Evolutionary conservation across 2,888 invertebrate species (phyloP).

Genomic region (Drosophila mimica): DNA sequence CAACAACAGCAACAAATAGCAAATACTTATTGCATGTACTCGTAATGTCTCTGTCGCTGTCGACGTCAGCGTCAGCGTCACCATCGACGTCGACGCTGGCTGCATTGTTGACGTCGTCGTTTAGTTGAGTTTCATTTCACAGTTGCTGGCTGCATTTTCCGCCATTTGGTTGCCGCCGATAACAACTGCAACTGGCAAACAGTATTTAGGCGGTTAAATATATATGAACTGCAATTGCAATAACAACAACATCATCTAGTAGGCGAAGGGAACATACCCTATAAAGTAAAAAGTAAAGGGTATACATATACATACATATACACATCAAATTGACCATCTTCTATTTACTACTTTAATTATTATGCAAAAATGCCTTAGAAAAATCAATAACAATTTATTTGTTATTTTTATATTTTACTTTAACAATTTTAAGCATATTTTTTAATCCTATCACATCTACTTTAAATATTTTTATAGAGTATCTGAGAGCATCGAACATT

Average conservation of each 20-base stretch:
- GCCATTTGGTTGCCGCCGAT: slow-evolving; percentile 72
- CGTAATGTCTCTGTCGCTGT: slow-evolving; percentile 26
- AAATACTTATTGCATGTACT: slow-evolving; percentile 57
- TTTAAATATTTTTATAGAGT: not conserved
- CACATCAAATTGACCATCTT: too few species aligned
- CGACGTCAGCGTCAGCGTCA: not conserved
- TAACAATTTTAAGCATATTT: not conserved
- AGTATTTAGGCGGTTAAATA: slow-evolving; percentile 75
- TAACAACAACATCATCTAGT: slow-evolving; percentile 25
- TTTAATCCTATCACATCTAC: not conserved
- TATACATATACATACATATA: too few species aligned
- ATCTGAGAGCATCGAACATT: slow-evolving; percentile 27
- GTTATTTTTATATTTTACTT: not conserved
- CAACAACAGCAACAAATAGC: slow-evolving; percentile 24
- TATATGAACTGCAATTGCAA: slow-evolving; percentile 68
- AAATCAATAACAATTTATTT: not conserved
- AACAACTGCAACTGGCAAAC: slow-evolving; percentile 72
- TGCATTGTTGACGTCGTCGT: slow-evolving; percentile 31
- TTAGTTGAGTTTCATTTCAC: slow-evolving; percentile 42
- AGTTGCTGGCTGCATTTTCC: slow-evolving; percentile 63
- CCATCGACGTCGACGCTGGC: slow-evolving; percentile 19
- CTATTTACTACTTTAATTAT: not conserved
- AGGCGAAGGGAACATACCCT: slow-evolving; percentile 9
- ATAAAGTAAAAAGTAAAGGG: not conserved
- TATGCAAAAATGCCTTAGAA: not conserved